Percentiles rank a stretch among this genome's conserved stretches.
phyloP scores from a whole-genome alignment of 1,140 invertebrate genomes.

The Trichomalopsis sarcophagae region DNA sequence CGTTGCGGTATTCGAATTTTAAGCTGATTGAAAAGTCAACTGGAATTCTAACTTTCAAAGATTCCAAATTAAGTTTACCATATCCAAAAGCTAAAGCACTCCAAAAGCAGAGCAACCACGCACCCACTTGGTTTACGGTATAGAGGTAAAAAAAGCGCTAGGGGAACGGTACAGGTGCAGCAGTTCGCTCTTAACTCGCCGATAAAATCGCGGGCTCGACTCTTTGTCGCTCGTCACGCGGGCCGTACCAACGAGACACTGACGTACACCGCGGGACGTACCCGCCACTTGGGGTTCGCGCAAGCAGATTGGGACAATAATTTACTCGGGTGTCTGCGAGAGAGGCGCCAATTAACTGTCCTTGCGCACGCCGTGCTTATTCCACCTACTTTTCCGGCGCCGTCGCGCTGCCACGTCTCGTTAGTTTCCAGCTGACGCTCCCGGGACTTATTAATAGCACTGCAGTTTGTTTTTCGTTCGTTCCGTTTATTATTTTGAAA shows the following conservation, averaged over 20 bases:
- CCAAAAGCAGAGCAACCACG: neutral
- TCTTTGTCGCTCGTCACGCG: slow-evolving; percentile 42
- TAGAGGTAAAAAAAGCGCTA: neutral
- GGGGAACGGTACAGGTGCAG: slow-evolving; percentile 18
- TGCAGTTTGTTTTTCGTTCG: too few species aligned
- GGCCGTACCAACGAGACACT: slow-evolving; percentile 22
- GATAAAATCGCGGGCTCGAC: slow-evolving; percentile 36
- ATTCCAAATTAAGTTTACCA: neutral
- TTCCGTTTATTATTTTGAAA: too few species aligned
- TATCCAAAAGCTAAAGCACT: too few species aligned
- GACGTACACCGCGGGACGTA: slow-evolving; percentile 35
- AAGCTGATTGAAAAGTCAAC: neutral
- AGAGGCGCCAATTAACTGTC: slow-evolving; percentile 52
- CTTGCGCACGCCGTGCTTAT: slow-evolving; percentile 31
- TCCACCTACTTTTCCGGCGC: slow-evolving; percentile 44
- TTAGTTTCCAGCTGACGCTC: neutral
- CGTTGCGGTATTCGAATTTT: too few species aligned
- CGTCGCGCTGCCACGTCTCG: slow-evolving; percentile 15
- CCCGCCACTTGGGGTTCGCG: neutral
- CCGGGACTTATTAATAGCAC: neutral
- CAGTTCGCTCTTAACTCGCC: slow-evolving; percentile 8
- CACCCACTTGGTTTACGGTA: neutral
- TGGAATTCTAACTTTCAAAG: neutral
- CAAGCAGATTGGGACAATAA: slow-evolving; percentile 38
- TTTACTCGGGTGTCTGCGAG: slow-evolving; percentile 50